These are phyloP conservation scores for Bovichtus variegatus DNA, from an alignment of 2,797 vertebrate genomes.

Conservation along the genomic window DNA sequence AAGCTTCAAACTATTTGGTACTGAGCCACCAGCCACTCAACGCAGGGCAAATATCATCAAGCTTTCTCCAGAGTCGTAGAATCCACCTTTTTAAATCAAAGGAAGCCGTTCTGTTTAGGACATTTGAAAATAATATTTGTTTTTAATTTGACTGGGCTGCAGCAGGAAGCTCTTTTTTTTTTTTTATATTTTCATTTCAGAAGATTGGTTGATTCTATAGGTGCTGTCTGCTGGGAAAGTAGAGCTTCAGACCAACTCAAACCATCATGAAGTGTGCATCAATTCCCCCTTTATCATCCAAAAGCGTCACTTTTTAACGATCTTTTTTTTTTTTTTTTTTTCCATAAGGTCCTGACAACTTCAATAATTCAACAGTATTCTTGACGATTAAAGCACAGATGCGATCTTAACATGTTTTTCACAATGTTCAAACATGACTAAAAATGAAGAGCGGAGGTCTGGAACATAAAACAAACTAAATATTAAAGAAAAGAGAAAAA, in stretches of 20 bases:
- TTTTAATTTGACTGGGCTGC: slow-evolving; percentile 8
- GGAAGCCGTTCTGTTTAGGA: background rate
- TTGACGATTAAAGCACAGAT: slow-evolving; percentile 79
- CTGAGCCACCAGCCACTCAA: no score
- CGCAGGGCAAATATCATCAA: no score
- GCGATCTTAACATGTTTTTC: slow-evolving; percentile 79
- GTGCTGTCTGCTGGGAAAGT: slow-evolving; percentile 82
- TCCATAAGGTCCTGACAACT: slow-evolving; percentile 88
- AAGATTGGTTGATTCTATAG: slow-evolving; percentile 12
- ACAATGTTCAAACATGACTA: slow-evolving; percentile 83
- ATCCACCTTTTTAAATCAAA: no score
- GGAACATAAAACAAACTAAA: slow-evolving; percentile 88
- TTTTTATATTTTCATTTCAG: background rate
- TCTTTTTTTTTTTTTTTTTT: no score
- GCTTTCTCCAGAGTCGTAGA: no score
- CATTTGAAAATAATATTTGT: background rate
- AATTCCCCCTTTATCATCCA: background rate
- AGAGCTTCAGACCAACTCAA: slow-evolving; percentile 81
- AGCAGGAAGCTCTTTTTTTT: background rate
- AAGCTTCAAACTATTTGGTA: no score
- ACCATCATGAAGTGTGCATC: slow-evolving; percentile 61
- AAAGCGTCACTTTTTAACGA: slow-evolving; percentile 31
- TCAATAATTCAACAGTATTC: slow-evolving; percentile 88
- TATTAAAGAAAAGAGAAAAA: slow-evolving; percentile 94
- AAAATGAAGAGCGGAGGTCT: slow-evolving; percentile 89